Evolutionary conservation across 2,797 vertebrate species (phyloP).

Genomic region (Sitta carolinensis): DNA sequence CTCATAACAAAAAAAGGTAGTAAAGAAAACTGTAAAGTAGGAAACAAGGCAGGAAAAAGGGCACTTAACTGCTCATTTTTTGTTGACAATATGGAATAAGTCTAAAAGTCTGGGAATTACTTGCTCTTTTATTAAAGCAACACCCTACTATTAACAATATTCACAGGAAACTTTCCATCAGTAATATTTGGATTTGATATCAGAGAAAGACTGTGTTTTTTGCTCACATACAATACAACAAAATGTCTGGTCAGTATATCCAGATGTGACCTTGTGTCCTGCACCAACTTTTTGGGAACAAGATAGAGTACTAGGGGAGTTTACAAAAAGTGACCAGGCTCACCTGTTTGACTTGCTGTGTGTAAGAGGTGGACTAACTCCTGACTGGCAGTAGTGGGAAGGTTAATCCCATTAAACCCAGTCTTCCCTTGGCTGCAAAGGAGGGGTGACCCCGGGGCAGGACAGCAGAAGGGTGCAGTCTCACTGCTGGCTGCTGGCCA

Average conservation of each 20-base stretch:
- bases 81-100: neutral
- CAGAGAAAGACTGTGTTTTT: neutral
- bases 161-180: neutral
- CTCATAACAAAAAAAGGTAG: neutral
- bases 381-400: rapidly evolving
- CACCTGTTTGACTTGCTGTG: neutral
- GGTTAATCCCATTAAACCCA: neutral
- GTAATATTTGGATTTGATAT: neutral
- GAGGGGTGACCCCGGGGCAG: rapidly evolving
- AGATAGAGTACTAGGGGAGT: neutral
- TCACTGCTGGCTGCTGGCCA: neutral
- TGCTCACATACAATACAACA: rapidly evolving
- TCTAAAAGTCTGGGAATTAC: neutral
- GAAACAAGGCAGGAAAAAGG: neutral
- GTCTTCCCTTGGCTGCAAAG: rapidly evolving
- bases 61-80: neutral
- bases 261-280: neutral
- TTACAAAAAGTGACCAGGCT: neutral
- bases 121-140: neutral
- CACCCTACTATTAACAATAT: neutral
- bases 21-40: neutral
- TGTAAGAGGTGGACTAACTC: neutral
- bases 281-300: neutral
- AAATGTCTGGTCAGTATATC: neutral
- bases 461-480: neutral